Evolutionary conservation across 2,797 vertebrate species (phyloP), one percentile per base, ranked within the genome.

Genomic region (Arctocebus calabarensis): DNA sequence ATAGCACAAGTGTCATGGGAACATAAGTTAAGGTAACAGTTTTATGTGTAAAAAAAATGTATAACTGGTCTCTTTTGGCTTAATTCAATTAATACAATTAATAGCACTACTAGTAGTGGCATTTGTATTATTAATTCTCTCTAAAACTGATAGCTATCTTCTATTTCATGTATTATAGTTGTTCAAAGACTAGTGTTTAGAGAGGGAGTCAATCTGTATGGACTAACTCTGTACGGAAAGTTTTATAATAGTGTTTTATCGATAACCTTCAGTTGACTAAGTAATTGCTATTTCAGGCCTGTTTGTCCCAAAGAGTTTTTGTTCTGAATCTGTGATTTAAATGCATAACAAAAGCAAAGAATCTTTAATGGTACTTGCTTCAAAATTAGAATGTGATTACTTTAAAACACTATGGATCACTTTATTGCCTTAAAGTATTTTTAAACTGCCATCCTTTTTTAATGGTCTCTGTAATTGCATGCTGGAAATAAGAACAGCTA

Each of bases 351-450:
- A 75, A 93, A 92, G 89, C 86, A 92, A 94, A 87, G 71, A 61
- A 40, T 94, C 57, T 94, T 97, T 95, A 95, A 94, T 71, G 92
- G 81, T 57, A 55, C 88, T 91, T 92, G 43, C 82, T 96, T 95
- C 73, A 73, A 94, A 97, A 96, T 95, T 92, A 96, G 92, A 85
- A 74, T 83, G 92, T 91, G 86, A 91, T 96, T 97, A 82, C 94
- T 93, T 93, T 94, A 93, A 96, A 95, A 75, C 57, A 88, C 45
- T 59, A 29, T 90, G 84, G 91, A 82, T 89, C 66, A 62, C 92
- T 97, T 95, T 83, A 95, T 88, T 95, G 91, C 96, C 79, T 90
- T 87, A 57, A 97, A 92, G 94, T 96, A 91, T 95, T 96, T 97
- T 96, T 95, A 97, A 97, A 94, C 71, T 88, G 77, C 86, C 71